Percentiles rank a stretch among this genome's conserved stretches.
Evolutionary conservation across 2,113 vertebrate species (phyloP).

Genomic region (Gasterosteus aculeatus): DNA sequence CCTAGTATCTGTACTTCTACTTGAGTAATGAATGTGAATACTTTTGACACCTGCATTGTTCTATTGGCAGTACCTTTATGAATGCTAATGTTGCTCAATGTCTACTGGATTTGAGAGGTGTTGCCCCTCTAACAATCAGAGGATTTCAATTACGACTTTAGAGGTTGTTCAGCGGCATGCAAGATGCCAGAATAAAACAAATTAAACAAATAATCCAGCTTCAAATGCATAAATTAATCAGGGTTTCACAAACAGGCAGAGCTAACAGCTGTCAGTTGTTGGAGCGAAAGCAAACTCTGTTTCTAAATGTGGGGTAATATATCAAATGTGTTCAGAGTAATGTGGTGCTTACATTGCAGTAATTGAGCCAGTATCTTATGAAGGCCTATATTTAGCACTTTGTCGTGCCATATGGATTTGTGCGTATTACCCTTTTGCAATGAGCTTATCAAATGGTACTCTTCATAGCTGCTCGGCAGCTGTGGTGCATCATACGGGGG

Average conservation of each 20-base stretch:
- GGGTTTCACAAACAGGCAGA: background rate
- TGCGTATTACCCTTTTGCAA: constrained; percentile 59
- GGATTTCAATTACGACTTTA: background rate
- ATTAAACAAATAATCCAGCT: background rate
- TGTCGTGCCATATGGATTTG: constrained; percentile 58
- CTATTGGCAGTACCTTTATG: background rate
- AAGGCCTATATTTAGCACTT: constrained; percentile 61
- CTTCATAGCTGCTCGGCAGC: constrained; percentile 34
- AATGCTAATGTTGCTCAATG: background rate
- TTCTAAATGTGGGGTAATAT: background rate
- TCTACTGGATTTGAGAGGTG: background rate
- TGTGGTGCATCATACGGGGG: background rate
- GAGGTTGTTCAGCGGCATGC: background rate
- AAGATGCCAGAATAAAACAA: background rate
- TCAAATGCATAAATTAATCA: background rate
- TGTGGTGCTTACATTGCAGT: background rate
- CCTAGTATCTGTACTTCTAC: no score
- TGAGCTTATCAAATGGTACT: constrained; percentile 60
- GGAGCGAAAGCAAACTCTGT: background rate
- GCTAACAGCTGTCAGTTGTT: background rate
- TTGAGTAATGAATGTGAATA: no score
- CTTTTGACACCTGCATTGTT: no score
- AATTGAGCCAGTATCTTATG: constrained; percentile 19
- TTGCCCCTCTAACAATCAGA: background rate
- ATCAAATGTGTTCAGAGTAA: background rate